These are phyloP conservation scores for Tenodera sinensis DNA, from an alignment of 2,888 invertebrate genomes.

Conservation along the genomic window DNA sequence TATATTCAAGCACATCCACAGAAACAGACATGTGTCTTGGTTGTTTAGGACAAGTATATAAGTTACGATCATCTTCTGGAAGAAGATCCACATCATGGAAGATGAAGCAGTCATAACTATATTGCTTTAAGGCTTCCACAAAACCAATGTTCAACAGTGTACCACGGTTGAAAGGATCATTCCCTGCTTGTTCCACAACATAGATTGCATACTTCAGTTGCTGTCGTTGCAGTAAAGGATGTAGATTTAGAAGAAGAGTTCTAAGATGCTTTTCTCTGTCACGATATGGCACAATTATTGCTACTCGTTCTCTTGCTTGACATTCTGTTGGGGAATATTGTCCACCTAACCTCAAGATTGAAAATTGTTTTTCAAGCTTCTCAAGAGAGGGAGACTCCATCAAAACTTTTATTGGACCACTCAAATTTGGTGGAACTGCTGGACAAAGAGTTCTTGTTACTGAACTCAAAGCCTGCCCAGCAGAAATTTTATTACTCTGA, in stretches of 20 bases:
- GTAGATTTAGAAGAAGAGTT: constrained; percentile 46
- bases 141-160: constrained; percentile 97
- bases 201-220: constrained; percentile 49
- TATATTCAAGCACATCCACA: constrained; percentile 77
- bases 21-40: constrained; percentile 93
- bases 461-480: neutral
- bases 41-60: constrained; percentile 87
- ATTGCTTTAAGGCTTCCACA: constrained; percentile 75
- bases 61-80: constrained; percentile 87
- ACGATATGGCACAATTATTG: constrained; percentile 87
- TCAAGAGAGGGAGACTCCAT: constrained; percentile 63
- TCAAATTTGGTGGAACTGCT: constrained; percentile 41
- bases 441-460: neutral
- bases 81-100: constrained; percentile 95
- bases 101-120: constrained; percentile 82
- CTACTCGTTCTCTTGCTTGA: constrained; percentile 76
- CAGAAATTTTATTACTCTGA: neutral
- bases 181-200: constrained; percentile 50
- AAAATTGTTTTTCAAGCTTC: constrained; percentile 61
- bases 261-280: constrained; percentile 48
- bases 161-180: constrained; percentile 80
- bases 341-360: constrained; percentile 76
- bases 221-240: constrained; percentile 50
- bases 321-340: constrained; percentile 73
- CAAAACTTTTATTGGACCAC: constrained; percentile 65